phyloP scores from a whole-genome alignment of 2,888 invertebrate genomes.

The Oxytorus armatus region DNA sequence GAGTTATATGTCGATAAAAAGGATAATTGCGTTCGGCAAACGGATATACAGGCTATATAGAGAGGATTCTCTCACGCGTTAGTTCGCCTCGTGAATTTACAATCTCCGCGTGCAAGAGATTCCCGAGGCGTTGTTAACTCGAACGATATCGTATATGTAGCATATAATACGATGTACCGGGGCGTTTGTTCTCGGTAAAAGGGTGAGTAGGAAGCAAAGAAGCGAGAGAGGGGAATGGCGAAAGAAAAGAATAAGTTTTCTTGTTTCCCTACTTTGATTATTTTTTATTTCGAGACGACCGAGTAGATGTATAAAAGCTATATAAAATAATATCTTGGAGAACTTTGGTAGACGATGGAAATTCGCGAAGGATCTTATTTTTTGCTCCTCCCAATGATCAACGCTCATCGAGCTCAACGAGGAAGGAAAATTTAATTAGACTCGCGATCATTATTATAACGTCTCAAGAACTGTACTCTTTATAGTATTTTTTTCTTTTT shows the following conservation, averaged over 20 bases:
- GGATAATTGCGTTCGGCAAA: conserved; percentile 51
- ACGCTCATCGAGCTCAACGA: conserved; percentile 41
- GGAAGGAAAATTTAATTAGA: conserved; percentile 63
- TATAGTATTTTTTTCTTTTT: conserved; percentile 9
- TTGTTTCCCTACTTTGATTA: too few species aligned
- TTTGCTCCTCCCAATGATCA: conserved; percentile 19
- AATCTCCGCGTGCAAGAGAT: conserved; percentile 57
- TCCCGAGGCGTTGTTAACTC: conserved; percentile 53
- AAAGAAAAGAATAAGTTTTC: conserved; percentile 41
- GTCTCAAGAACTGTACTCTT: conserved; percentile 43
- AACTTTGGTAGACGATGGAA: conserved; percentile 25
- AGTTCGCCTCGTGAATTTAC: conserved; percentile 61
- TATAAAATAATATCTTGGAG: conserved; percentile 42
- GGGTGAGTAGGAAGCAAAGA: conserved; percentile 27
- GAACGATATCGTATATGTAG: conserved; percentile 38
- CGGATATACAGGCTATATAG: conserved; percentile 23
- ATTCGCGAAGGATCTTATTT: conserved; percentile 34
- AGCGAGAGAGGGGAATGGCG: conserved; percentile 8
- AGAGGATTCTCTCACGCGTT: conserved; percentile 64
- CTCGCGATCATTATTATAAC: conserved; percentile 51
- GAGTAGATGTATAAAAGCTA: background rate
- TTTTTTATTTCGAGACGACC: conserved; percentile 36
- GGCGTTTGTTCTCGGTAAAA: conserved; percentile 38
- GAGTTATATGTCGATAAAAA: conserved; percentile 34
- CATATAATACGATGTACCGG: conserved; percentile 20